Conservation (phyloP, 2,888 invertebrate genomes). For the Melipona beecheii region DNA sequence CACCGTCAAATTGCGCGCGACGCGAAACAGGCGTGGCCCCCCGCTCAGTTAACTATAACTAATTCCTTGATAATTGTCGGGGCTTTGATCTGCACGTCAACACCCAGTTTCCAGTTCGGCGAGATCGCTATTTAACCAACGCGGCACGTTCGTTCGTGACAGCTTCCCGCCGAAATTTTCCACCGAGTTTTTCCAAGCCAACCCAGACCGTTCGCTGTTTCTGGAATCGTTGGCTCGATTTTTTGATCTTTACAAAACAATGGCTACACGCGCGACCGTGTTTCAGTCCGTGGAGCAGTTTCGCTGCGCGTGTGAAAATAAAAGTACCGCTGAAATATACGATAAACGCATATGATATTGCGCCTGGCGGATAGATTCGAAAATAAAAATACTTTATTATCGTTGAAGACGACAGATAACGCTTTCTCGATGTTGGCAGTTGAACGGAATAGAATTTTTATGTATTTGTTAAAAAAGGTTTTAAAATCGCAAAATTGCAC, state of each 20-base stretch:
- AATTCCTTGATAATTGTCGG: slow-evolving; percentile 67
- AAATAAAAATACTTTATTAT: no score
- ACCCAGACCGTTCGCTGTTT: neutral
- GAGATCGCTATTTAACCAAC: slow-evolving; percentile 6
- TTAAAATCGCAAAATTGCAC: no score
- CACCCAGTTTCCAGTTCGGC: slow-evolving; percentile 16
- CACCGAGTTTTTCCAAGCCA: neutral
- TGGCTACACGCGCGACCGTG: neutral
- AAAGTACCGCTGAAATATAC: neutral
- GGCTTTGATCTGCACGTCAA: slow-evolving; percentile 28
- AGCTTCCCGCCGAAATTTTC: neutral
- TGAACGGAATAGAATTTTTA: no score
- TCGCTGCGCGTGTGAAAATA: neutral
- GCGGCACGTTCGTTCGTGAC: neutral
- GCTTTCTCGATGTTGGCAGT: no score
- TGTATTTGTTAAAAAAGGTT: no score
- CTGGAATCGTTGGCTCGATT: neutral
- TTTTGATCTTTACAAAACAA: neutral
- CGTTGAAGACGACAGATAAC: no score
- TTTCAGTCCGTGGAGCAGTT: neutral
- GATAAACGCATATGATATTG: no score
- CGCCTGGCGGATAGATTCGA: no score
- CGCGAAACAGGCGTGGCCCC: slow-evolving; percentile 63
- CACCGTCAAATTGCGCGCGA: slow-evolving; percentile 59
- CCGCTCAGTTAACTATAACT: slow-evolving; percentile 55